Base-by-base conservation (phyloP, 2,888 invertebrate species). In the Atethmia centrago region DNA sequence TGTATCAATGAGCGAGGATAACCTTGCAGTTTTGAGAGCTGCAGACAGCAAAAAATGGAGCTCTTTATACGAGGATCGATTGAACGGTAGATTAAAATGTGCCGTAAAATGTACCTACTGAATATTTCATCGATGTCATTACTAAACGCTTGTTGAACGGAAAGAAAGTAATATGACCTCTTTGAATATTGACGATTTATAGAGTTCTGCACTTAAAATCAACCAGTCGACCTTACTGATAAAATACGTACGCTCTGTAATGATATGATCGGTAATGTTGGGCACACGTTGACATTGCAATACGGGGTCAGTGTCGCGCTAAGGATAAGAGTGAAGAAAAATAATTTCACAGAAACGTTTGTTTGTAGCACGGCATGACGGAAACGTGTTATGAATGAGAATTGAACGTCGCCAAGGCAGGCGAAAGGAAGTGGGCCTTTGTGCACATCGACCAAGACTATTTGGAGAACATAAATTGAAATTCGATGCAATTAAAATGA, bases 301-400 rank as follows among this genome's bases (percentile, higher is more conserved):
- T 92, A 92, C 78, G 91, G 85, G 94, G 95, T 94, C 95, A 95
- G 93, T 94, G 95, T 90, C 94, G 70, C 68, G 83, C 81, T 53
- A 85, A 90, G 89, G 91, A 89, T 90, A 89, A 82, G 66, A 74
- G 84, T 82, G 84, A 87, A 90, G 92, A 92, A 93, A 93, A 93
- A 92, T 88, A 88, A 91, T 92, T 93, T 91, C 90, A 91, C 90
- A 87, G 88, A 90, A 90, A 88, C 89, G 86, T 90, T 88, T 86
- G 85, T 87, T 85, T 88, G 86, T 88, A 83, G 88, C 64, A 69
- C 79, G 79, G 72, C 68, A 74, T 67, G 83, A 88, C 89, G 88
- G 90, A 90, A 88, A 87, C 88, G 85, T 80, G 85, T 80, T 69
- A 78, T 86, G 86, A 91, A 92, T 89, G 77, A 84, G 85, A 89